These are phyloP conservation scores for Tetramorium parvispinum DNA, from an alignment of 1,140 invertebrate genomes.

Conservation along the genomic window DNA sequence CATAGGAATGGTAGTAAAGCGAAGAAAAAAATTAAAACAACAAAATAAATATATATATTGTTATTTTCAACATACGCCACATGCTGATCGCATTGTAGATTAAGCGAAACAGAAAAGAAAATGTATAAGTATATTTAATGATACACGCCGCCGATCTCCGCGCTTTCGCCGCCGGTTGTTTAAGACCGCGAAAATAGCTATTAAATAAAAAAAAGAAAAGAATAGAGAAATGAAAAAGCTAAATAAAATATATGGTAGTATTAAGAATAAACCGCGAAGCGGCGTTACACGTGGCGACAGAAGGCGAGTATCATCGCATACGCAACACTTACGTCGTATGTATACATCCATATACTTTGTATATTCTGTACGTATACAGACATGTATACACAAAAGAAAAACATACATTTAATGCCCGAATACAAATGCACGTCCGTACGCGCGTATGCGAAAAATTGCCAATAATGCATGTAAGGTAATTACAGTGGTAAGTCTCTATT, in stretches of 20 bases:
- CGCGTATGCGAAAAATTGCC: slow-evolving; percentile 37
- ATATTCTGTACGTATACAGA: slow-evolving; percentile 57
- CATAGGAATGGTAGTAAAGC: slow-evolving; percentile 51
- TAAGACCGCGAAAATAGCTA: not conserved
- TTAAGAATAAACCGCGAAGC: slow-evolving; percentile 17
- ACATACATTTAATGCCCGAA: slow-evolving; percentile 67
- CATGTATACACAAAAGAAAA: slow-evolving; percentile 52
- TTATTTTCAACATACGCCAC: slow-evolving; percentile 74
- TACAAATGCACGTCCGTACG: slow-evolving; percentile 51
- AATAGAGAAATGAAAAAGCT: slow-evolving; percentile 10
- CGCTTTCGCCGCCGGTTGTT: not conserved
- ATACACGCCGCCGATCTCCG: slow-evolving; percentile 27
- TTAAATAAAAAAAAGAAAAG: slow-evolving; percentile 36
- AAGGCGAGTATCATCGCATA: slow-evolving; percentile 61
- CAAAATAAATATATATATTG: slow-evolving; percentile 78
- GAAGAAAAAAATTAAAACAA: slow-evolving; percentile 76
- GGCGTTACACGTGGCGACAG: slow-evolving; percentile 54
- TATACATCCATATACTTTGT: slow-evolving; percentile 31
- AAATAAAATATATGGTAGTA: slow-evolving; percentile 37
- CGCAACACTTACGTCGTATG: slow-evolving; percentile 65
- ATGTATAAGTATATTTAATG: slow-evolving; percentile 47
- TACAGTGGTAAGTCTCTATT: slow-evolving; percentile 19
- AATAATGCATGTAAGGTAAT: slow-evolving; percentile 44
- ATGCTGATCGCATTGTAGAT: slow-evolving; percentile 68
- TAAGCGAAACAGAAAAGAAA: slow-evolving; percentile 61